Percentiles rank a stretch among this genome's conserved stretches.
These are phyloP conservation scores for Stegana nigrithorax DNA, from an alignment of 2,888 invertebrate species.

Conservation along the genomic window DNA sequence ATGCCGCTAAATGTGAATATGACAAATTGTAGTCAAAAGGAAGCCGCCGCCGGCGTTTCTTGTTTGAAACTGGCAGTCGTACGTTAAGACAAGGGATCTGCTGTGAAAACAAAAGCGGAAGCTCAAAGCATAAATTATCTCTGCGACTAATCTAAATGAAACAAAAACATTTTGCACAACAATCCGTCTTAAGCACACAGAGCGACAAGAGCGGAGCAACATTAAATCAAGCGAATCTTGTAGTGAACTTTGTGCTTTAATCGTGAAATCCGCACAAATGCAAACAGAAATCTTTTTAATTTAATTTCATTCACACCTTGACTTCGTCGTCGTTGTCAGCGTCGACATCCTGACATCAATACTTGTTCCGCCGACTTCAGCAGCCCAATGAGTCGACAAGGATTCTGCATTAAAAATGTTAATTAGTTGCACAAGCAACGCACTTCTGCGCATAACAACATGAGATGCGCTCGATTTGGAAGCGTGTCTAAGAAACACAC, in stretches of 20 bases:
- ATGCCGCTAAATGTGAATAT: slow-evolving; percentile 43
- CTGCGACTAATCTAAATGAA: slow-evolving; percentile 52
- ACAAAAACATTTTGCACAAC: slow-evolving; percentile 42
- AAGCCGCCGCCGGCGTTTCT: slow-evolving; percentile 21
- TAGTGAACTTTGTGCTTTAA: neutral
- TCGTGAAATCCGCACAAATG: neutral
- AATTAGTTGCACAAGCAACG: slow-evolving; percentile 59
- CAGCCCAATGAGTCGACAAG: slow-evolving; percentile 50
- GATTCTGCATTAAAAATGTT: slow-evolving; percentile 68
- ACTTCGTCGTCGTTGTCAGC: slow-evolving; percentile 21
- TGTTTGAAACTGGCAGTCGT: neutral
- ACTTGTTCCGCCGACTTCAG: slow-evolving; percentile 24
- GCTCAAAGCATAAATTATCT: slow-evolving; percentile 51
- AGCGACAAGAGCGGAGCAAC: too few relatives aligned
- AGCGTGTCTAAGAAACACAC: neutral
- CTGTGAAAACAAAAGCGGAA: slow-evolving; percentile 31
- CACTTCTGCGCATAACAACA: slow-evolving; percentile 24
- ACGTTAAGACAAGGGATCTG: slow-evolving; percentile 5
- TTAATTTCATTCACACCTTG: slow-evolving; percentile 36
- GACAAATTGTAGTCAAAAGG: slow-evolving; percentile 52
- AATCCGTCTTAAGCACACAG: neutral
- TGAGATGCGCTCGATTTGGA: neutral
- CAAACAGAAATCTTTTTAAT: slow-evolving; percentile 21
- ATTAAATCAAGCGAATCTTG: too few relatives aligned
- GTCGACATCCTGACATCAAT: slow-evolving; percentile 4